Conservation (phyloP, 1,140 invertebrate genomes). For the Drosophila repleta region DNA sequence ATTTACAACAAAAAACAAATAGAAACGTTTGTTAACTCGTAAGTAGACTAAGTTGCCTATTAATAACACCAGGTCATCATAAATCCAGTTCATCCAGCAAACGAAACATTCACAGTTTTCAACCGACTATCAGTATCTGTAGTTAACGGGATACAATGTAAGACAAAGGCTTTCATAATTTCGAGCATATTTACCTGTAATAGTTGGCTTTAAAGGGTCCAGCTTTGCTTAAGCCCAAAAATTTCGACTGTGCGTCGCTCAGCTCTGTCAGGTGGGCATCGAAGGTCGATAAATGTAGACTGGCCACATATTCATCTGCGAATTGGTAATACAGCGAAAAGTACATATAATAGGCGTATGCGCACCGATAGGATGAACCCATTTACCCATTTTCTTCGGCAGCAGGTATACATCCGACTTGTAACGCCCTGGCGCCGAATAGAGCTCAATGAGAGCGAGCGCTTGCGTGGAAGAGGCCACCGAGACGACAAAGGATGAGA, state of each 20-base stretch:
- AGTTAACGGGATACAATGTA: not conserved
- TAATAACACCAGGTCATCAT: slow-evolving; percentile 5
- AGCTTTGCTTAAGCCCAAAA: slow-evolving; percentile 97
- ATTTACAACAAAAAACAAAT: not conserved
- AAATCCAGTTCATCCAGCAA: slow-evolving; percentile 5
- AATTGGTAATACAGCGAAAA: not conserved
- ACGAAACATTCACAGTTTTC: not conserved
- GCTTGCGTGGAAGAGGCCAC: slow-evolving; percentile 97
- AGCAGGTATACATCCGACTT: slow-evolving; percentile 98
- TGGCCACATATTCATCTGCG: slow-evolving; percentile 75
- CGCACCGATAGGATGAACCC: no score
- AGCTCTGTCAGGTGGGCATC: slow-evolving; percentile 98
- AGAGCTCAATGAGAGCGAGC: slow-evolving; percentile 97
- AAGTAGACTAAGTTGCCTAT: not conserved
- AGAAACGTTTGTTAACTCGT: not conserved
- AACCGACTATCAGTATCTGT: not conserved
- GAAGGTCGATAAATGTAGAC: slow-evolving; percentile 96
- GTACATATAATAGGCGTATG: not conserved
- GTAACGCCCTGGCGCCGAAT: slow-evolving; percentile 95
- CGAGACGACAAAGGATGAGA: slow-evolving; percentile 98
- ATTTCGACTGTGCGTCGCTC: slow-evolving; percentile 98
- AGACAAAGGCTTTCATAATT: not conserved
- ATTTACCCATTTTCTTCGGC: slow-evolving; percentile 98
- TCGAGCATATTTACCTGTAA: slow-evolving; percentile 89
- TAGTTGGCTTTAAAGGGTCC: slow-evolving; percentile 99